Evolutionary conservation across 2,888 invertebrate genomes (phyloP).

Genomic region (Ellobium chinense): DNA sequence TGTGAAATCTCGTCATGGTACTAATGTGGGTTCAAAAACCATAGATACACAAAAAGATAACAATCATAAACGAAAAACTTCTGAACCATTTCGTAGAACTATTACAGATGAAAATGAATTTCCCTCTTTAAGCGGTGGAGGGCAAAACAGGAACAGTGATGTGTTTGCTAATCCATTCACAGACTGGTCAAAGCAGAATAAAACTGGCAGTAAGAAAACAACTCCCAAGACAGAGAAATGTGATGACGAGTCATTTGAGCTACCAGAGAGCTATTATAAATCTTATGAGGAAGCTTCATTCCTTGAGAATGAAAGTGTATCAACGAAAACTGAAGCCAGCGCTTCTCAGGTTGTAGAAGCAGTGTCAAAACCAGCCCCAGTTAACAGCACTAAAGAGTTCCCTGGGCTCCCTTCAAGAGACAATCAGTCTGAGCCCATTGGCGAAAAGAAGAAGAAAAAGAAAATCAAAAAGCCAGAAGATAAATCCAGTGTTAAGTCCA

Average conservation of each 20-base stretch:
- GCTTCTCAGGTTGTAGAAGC: not conserved
- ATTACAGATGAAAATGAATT: constrained; percentile 47
- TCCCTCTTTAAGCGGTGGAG: constrained; percentile 40
- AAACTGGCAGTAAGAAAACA: constrained; percentile 35
- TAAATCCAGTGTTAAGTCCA: constrained; percentile 21
- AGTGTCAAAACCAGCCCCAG: not conserved
- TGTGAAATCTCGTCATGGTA: constrained; percentile 17
- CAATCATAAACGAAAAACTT: not conserved
- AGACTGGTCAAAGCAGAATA: constrained; percentile 46
- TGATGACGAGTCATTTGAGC: constrained; percentile 20
- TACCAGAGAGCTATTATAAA: constrained; percentile 25
- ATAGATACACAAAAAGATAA: not conserved
- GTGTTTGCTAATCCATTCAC: constrained; percentile 6
- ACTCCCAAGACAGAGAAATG: constrained; percentile 9
- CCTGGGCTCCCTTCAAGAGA: constrained; percentile 44
- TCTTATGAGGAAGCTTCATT: not conserved
- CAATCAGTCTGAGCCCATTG: constrained; percentile 47
- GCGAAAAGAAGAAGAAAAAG: constrained; percentile 73
- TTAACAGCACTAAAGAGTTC: constrained; percentile 29
- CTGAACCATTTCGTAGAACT: constrained; percentile 23
- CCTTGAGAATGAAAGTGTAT: not conserved
- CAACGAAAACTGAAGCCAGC: not conserved
- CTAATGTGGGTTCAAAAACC: not conserved
- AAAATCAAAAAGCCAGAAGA: constrained; percentile 57
- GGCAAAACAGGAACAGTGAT: not conserved